Base-by-base conservation (phyloP, 2,888 invertebrate species). In the Dasysyrphus albostriatus region DNA sequence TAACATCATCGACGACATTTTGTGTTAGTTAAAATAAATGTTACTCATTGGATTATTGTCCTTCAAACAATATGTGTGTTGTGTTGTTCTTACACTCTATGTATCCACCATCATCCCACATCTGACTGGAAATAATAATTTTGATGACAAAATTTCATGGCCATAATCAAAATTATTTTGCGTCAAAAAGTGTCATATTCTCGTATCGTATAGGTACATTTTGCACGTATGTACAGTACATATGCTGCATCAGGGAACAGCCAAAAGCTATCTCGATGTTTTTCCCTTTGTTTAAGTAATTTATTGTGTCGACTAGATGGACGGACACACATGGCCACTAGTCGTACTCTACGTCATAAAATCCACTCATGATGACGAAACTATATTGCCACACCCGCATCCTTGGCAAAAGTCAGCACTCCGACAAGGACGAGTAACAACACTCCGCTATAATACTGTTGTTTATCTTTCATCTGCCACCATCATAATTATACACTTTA, bases 401-500 rank as follows among this genome's bases (percentile, higher is more conserved):
- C 19, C 65, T 44, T 67, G 19, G 32, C 16, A 34, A 73, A 69
- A 29, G 59, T n/a, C 32, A 83, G 44, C 29, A 54, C 54, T 54
- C 54, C 54, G 54, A 51, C 34, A 37, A 56, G 49, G 49, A 49
- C 29, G 54, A 42, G 74, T 54, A 49, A 69, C 49, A 63, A 79
- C 56, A 47, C 70, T 72, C 44, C 44, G 39, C 14, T 19, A 32
- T 16, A 78, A 65, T 65, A 54, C 32, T 42, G 61, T 54, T 63
- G 69, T 67, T 67, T 67, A 67, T 67, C 67, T 67, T 69, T 69
- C 51, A 69, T 74, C 77, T 82, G 73, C 47, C 78, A 72, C 54
- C 83, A 67, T 79, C 75, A 79, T 83, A 87, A 87, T 83, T 87
- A 87, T 83, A 79, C 87, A 83, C 72, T 87, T 72, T 75, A 83